Percentiles rank a stretch among this genome's conserved stretches.
Conservation (phyloP, 2,888 invertebrate genomes). For the Branchipolynoe longqiensis region DNA sequence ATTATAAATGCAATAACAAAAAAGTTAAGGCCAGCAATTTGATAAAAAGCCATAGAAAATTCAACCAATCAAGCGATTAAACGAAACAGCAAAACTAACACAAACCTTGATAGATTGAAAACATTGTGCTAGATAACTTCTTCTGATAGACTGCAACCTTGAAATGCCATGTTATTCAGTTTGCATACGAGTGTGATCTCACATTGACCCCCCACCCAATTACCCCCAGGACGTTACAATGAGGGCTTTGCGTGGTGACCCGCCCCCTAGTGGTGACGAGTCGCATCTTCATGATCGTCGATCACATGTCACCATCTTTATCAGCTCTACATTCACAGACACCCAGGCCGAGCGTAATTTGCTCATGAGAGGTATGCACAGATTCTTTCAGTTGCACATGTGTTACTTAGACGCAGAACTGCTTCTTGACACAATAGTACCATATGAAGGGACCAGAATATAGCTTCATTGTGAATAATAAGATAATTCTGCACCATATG, state of each 20-base stretch:
- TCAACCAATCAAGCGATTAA: too few species aligned
- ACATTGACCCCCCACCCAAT: not conserved
- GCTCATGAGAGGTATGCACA: slow-evolving; percentile 65
- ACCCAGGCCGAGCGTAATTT: slow-evolving; percentile 65
- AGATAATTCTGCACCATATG: too few species aligned
- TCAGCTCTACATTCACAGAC: slow-evolving; percentile 67
- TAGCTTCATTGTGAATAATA: too few species aligned
- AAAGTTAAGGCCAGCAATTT: not conserved
- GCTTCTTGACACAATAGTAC: too few species aligned
- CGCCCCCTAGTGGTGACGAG: slow-evolving; percentile 1
- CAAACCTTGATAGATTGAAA: not conserved
- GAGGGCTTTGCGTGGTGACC: slow-evolving; percentile 55
- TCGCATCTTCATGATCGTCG: slow-evolving; percentile 5
- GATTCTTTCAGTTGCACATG: not conserved
- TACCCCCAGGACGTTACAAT: slow-evolving; percentile 51
- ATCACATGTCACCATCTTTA: slow-evolving; percentile 61
- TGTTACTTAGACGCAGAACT: not conserved
- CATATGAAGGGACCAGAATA: too few species aligned
- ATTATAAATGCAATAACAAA: too few species aligned
- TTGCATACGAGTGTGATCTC: too few species aligned
- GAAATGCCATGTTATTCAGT: not conserved
- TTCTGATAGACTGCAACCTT: not conserved
- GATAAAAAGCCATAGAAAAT: not conserved
- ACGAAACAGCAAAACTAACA: not conserved
- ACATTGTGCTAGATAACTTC: not conserved